Percentiles rank a stretch among this genome's conserved stretches.
phyloP scores from a whole-genome alignment of 2,113 vertebrate genomes.

The Muntiacus muntjak region DNA sequence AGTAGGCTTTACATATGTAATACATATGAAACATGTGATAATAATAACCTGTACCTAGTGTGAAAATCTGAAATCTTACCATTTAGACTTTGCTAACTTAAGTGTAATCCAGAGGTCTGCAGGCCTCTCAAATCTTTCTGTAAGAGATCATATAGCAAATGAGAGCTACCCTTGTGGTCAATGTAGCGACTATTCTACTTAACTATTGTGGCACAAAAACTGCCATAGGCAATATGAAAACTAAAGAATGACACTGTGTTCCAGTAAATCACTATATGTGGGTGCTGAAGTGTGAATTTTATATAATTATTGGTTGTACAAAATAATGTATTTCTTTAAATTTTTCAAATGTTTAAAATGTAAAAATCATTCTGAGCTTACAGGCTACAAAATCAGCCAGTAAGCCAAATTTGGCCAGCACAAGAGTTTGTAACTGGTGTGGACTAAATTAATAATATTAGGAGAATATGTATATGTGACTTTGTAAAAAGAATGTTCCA shows the following conservation, averaged over 20 bases:
- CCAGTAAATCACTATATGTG: neutral
- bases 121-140: neutral
- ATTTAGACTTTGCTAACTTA: neutral
- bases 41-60: neutral
- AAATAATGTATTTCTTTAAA: neutral
- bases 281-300: neutral
- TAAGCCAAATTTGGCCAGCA: neutral
- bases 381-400: neutral
- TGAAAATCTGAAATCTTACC: neutral
- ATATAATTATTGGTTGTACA: neutral
- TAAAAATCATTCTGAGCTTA: neutral
- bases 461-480: neutral
- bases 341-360: neutral
- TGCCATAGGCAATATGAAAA: neutral
- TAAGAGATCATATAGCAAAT: neutral
- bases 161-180: neutral
- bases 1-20: neutral
- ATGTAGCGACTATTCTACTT: neutral
- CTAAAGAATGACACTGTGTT: neutral
- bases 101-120: neutral
- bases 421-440: neutral
- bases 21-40: neutral
- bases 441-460: neutral
- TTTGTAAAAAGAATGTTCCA: neutral
- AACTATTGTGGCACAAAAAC: neutral